phyloP scores from a whole-genome alignment of 2,888 invertebrate species.

The Cephalotes varians region DNA sequence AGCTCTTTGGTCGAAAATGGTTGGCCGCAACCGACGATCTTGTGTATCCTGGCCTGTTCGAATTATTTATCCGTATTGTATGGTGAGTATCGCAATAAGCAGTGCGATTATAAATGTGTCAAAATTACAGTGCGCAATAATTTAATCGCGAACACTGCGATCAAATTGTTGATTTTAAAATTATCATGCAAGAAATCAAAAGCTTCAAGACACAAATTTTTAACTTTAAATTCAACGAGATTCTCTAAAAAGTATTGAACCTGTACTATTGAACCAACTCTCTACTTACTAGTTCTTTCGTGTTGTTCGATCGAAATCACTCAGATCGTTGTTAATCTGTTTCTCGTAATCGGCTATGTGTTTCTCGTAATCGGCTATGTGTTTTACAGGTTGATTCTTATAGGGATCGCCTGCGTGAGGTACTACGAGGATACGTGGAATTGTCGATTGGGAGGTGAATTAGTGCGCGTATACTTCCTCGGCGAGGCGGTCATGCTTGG shows the following conservation, averaged over 20 bases:
- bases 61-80: constrained; percentile 90
- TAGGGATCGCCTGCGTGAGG: constrained; percentile 89
- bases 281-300: neutral
- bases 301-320: neutral
- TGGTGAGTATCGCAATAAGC: constrained; percentile 87
- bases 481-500: constrained; percentile 90
- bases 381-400: constrained; percentile 88
- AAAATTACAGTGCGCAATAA: neutral
- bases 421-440: constrained; percentile 90
- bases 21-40: constrained; percentile 96
- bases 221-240: neutral
- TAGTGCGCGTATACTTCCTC: constrained; percentile 91
- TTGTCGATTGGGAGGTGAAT: constrained; percentile 90
- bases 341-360: constrained; percentile 30
- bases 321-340: constrained; percentile 7
- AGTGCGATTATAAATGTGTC: neutral
- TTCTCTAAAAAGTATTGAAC: neutral
- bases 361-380: constrained; percentile 44
- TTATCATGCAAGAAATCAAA: neutral
- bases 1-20: constrained; percentile 96
- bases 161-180: neutral
- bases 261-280: neutral
- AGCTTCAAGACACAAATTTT: neutral
- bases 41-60: constrained; percentile 94
- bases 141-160: neutral